A percentile compares a stretch with the other conserved stretches of the same genome.
These are phyloP conservation scores for Mythimna lalbum DNA, from an alignment of 2,888 invertebrate genomes.

Conservation along the genomic window DNA sequence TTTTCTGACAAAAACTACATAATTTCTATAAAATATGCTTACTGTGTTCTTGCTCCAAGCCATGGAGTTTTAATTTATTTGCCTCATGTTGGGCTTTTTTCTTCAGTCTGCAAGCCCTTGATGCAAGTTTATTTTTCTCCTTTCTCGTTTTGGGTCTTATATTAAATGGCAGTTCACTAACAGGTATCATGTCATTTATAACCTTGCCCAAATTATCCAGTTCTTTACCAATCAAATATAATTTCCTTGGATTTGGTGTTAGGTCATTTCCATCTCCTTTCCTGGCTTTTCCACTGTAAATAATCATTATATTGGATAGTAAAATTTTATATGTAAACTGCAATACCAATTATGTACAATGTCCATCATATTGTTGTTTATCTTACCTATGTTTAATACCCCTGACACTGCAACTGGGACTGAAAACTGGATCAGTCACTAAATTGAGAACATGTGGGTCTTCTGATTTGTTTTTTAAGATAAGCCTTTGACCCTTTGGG, in stretches of 20 bases:
- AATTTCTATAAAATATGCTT: constrained; percentile 85
- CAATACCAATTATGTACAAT: neutral
- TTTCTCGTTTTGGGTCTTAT: constrained; percentile 97
- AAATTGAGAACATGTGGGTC: constrained; percentile 98
- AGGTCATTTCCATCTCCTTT: constrained; percentile 99
- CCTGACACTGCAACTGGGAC: constrained; percentile 96
- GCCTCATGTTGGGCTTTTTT: constrained; percentile 99
- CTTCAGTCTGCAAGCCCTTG: constrained; percentile 98
- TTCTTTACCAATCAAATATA: constrained; percentile 97
- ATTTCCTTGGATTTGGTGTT: constrained; percentile 98
- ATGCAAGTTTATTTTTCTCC: constrained; percentile 99
- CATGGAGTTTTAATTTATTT: constrained; percentile 98
- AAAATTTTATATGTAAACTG: neutral
- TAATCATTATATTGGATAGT: neutral
- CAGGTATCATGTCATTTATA: constrained; percentile 99
- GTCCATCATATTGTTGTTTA: neutral
- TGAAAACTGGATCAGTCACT: constrained; percentile 99
- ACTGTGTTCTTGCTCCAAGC: constrained; percentile 98
- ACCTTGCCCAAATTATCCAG: constrained; percentile 97
- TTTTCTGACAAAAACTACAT: neutral
- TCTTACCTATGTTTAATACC: constrained; percentile 96
- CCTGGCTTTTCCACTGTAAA: constrained; percentile 95
- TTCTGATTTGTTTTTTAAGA: constrained; percentile 95
- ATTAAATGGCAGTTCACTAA: constrained; percentile 97
- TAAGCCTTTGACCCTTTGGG: constrained; percentile 97